A percentile compares a stretch with the other conserved stretches of the same genome.
These are phyloP conservation scores for Geotria australis DNA, from an alignment of 2,797 vertebrate genomes.

Conservation along the genomic window DNA sequence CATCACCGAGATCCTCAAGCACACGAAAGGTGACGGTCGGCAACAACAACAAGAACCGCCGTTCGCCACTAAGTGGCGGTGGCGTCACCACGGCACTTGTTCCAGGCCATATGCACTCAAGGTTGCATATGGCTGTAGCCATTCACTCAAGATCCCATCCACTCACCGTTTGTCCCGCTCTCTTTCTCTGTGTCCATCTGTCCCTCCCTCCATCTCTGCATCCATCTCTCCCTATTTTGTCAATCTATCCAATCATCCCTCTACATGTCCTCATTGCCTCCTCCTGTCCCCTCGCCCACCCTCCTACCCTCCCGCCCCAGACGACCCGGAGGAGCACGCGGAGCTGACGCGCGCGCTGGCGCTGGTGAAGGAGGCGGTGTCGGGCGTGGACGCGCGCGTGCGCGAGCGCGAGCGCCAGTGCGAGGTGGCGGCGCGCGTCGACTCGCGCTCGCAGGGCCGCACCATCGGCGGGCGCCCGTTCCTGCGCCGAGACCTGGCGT, in stretches of 20 bases:
- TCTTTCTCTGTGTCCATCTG: no score
- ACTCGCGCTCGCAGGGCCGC: slow-evolving; percentile 41
- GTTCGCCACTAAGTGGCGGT: no score
- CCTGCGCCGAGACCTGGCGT: slow-evolving; percentile 39
- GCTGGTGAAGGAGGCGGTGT: slow-evolving; percentile 46
- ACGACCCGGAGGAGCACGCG: slow-evolving; percentile 33
- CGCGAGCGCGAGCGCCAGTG: slow-evolving; percentile 42
- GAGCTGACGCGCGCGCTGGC: slow-evolving; percentile 32
- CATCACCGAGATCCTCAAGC: slow-evolving; percentile 59
- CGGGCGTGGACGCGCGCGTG: slow-evolving; percentile 39
- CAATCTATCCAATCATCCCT: no score
- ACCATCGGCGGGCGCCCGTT: slow-evolving; percentile 50
- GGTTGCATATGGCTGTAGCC: no score
- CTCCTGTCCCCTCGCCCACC: neutral
- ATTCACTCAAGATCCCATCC: no score
- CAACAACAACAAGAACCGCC: no score
- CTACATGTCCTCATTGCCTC: neutral
- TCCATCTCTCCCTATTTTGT: no score
- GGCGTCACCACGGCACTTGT: no score
- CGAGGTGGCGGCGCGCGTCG: slow-evolving; percentile 47
- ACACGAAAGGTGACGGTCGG: slow-evolving; percentile 73
- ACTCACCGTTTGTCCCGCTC: neutral
- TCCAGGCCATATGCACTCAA: no score
- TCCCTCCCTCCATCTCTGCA: no score
- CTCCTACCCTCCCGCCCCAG: slow-evolving; percentile 10